phyloP scores from a whole-genome alignment of 2,113 vertebrate species.

The Odocoileus hemionus region DNA sequence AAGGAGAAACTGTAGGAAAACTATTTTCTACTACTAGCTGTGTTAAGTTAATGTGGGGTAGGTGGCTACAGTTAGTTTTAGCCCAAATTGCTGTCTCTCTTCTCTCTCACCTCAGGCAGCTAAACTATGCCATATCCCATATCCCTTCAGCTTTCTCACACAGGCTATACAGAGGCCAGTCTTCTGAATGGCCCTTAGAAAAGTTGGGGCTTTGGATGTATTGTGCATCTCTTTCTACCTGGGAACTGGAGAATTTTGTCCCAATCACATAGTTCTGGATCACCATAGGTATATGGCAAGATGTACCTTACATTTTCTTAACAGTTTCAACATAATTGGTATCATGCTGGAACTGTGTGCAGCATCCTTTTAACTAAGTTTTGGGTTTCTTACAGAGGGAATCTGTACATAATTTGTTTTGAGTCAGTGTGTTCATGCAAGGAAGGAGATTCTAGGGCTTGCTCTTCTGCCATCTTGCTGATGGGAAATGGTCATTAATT shows the following conservation, averaged over 20 bases:
- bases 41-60: neutral
- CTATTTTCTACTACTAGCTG: neutral
- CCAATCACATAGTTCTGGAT: neutral
- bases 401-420: neutral
- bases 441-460: neutral
- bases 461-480: neutral
- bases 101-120: neutral
- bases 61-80: neutral
- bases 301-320: neutral
- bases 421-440: neutral
- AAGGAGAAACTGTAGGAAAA: neutral
- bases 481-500: neutral
- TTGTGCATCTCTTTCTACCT: neutral
- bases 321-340: neutral
- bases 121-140: neutral
- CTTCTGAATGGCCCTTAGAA: neutral
- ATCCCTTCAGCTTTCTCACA: neutral
- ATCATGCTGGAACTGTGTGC: neutral
- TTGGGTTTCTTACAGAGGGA: neutral
- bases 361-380: neutral
- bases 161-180: neutral
- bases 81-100: neutral
- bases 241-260: neutral
- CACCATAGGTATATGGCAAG: neutral
- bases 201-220: neutral